Percentiles rank a stretch among this genome's conserved stretches.
Evolutionary conservation across 2,888 invertebrate genomes (phyloP).

Genomic region (Nudaria mundana): DNA sequence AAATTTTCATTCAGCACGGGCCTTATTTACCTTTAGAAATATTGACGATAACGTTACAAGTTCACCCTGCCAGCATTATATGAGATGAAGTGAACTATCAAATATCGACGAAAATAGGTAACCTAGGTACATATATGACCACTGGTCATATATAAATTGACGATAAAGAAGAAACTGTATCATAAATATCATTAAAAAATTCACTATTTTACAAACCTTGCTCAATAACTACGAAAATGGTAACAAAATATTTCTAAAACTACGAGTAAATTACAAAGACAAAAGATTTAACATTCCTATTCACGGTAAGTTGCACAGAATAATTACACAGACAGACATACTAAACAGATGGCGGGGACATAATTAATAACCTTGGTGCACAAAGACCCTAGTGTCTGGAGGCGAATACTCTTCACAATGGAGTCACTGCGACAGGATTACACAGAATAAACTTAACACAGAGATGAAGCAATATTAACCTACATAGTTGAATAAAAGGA

Average conservation of each 20-base stretch:
- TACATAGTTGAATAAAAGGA: conserved; percentile 23
- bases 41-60: no score
- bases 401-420: conserved; percentile 30
- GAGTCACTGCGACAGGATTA: conserved; percentile 25
- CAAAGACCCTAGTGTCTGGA: conserved; percentile 34
- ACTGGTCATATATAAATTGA: no score
- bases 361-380: conserved; percentile 41
- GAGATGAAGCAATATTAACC: conserved; percentile 16
- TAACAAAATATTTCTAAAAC: conserved; percentile 15
- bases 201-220: no score
- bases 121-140: no score
- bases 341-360: conserved; percentile 34
- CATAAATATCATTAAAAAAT: no score
- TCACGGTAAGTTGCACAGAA: conserved; percentile 23
- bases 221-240: no score
- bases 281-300: conserved; percentile 23
- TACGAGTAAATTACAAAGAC: conserved; percentile 24
- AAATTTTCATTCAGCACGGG: not conserved
- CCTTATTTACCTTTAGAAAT: no score
- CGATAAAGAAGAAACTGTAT: no score
- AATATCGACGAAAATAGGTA: no score
- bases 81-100: no score
- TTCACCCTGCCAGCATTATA: no score
- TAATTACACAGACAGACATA: conserved; percentile 19
- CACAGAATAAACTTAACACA: conserved; percentile 29